A percentile compares a stretch with the other conserved stretches of the same genome.
These are phyloP conservation scores for Polydrusus cervinus DNA, from an alignment of 2,888 invertebrate genomes.

Conservation along the genomic window DNA sequence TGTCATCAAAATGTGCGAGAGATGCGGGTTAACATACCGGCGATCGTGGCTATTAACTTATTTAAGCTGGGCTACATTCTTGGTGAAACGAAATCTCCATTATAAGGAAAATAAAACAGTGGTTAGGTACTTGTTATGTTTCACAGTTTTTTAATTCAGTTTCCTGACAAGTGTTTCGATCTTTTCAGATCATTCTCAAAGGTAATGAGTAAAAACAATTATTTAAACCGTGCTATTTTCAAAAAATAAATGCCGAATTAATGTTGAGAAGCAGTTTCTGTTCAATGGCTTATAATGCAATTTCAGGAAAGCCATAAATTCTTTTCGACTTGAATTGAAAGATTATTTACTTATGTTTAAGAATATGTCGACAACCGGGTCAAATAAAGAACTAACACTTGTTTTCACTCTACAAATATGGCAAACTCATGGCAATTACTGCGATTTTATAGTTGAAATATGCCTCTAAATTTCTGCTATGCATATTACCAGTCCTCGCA, in stretches of 20 bases:
- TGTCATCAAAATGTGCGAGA: too few relatives aligned
- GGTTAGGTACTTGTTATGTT: too few relatives aligned
- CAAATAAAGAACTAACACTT: conserved; percentile 41
- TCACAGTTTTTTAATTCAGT: too few relatives aligned
- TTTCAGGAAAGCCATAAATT: background rate
- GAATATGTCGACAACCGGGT: conserved; percentile 36
- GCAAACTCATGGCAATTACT: conserved; percentile 40
- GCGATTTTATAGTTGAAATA: conserved; percentile 39
- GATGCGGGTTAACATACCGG: too few relatives aligned
- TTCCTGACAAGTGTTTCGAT: too few relatives aligned
- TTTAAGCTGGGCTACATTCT: too few relatives aligned
- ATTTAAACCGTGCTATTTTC: too few relatives aligned
- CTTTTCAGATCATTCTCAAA: too few relatives aligned
- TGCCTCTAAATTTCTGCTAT: conserved; percentile 33
- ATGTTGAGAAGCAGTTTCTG: background rate
- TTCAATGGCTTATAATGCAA: background rate
- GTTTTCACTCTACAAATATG: conserved; percentile 45
- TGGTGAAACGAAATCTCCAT: too few relatives aligned
- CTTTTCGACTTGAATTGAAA: background rate
- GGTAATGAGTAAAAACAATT: too few relatives aligned
- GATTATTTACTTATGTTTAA: conserved; percentile 16
- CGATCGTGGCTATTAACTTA: too few relatives aligned
- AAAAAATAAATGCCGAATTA: background rate
- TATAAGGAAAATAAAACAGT: too few relatives aligned
- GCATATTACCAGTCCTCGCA: conserved; percentile 28